Percentiles rank a stretch among this genome's conserved stretches.
These are phyloP conservation scores for Enteromius afrohamiltoni DNA, from an alignment of 2,797 vertebrate species.

Conservation along the genomic window DNA sequence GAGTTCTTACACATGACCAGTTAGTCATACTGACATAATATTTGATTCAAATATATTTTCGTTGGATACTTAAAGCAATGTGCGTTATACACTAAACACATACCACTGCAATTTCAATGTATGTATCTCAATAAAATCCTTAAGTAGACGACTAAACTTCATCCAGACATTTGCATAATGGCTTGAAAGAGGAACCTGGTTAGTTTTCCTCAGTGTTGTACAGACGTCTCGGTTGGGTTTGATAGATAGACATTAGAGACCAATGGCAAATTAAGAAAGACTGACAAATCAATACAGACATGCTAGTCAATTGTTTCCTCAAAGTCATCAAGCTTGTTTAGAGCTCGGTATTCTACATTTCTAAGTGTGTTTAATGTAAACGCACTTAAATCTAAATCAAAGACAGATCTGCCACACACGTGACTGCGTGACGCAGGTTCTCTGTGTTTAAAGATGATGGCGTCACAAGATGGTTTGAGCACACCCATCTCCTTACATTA, in stretches of 20 bases:
- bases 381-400: background rate
- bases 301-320: background rate
- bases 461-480: conserved; percentile 51
- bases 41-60: background rate
- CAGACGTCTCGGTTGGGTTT: conserved; percentile 28
- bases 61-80: background rate
- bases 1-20: background rate
- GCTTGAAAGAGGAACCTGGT: conserved; percentile 6
- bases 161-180: conserved; percentile 16
- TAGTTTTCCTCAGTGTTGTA: background rate
- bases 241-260: conserved; percentile 19
- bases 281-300: conserved; percentile 1
- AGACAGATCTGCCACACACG: background rate
- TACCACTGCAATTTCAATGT: background rate
- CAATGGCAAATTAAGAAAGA: conserved; percentile 13
- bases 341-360: background rate
- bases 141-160: conserved; percentile 1
- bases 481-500: conserved; percentile 39
- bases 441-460: conserved; percentile 23
- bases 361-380: background rate
- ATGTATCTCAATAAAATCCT: background rate
- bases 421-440: background rate
- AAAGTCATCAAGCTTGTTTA: conserved; percentile 9
- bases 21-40: background rate
- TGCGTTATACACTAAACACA: background rate